phyloP scores from a whole-genome alignment of 2,888 invertebrate species.

The Eupithecia pulchellata region DNA sequence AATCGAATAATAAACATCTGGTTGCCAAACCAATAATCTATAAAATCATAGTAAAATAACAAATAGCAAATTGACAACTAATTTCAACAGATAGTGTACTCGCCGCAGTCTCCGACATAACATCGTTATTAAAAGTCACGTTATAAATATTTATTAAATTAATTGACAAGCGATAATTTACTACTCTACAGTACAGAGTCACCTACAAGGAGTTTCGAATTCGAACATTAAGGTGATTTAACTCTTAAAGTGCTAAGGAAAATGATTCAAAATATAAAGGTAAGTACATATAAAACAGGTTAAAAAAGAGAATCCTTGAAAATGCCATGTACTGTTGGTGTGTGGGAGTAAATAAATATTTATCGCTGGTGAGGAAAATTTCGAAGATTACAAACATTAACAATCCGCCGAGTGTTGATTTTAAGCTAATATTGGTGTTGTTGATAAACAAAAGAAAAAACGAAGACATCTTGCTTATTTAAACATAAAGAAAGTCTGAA shows the following conservation, averaged over 20 bases:
- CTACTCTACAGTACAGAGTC: background rate
- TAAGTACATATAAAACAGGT: background rate
- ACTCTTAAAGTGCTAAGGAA: constrained; percentile 4
- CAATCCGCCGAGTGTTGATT: background rate
- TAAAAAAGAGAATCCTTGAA: constrained; percentile 23
- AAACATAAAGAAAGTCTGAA: background rate
- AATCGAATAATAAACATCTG: background rate
- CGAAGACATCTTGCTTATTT: background rate
- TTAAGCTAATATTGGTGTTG: background rate
- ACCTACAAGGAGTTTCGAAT: constrained; percentile 4
- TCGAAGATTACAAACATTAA: constrained; percentile 5
- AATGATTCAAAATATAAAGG: constrained; percentile 14
- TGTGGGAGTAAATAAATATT: constrained; percentile 20
- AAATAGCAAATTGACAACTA: constrained; percentile 7
- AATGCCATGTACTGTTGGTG: constrained; percentile 10
- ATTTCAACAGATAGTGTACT: constrained; percentile 8
- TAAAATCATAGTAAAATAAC: background rate
- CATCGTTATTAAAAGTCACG: constrained; percentile 20
- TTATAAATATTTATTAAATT: constrained; percentile 26
- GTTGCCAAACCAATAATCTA: background rate
- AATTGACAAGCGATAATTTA: constrained; percentile 20
- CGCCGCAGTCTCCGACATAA: constrained; percentile 16
- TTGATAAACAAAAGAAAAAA: background rate
- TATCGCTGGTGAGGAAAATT: constrained; percentile 8
- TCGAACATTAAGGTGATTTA: background rate